phyloP scores from a whole-genome alignment of 2,113 vertebrate genomes.

The Typhlomys cinereus region DNA sequence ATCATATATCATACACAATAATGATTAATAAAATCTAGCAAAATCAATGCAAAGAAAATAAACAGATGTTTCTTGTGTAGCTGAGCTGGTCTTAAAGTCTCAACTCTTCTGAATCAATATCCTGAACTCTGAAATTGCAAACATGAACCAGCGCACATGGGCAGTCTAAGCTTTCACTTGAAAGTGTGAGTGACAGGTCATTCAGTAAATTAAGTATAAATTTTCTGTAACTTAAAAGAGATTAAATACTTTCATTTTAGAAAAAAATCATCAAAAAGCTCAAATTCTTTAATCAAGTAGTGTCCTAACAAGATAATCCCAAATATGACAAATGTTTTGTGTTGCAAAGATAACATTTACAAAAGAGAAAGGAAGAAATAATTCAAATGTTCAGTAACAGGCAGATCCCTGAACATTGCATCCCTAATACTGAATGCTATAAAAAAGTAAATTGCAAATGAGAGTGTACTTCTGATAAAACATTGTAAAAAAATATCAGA shows the following conservation, averaged over 20 bases:
- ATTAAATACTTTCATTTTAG: neutral
- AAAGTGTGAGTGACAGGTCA: neutral
- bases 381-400: neutral
- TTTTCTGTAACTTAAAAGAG: neutral
- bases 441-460: neutral
- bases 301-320: conserved; percentile 1
- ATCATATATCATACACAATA: too few species aligned
- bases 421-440: conserved; percentile 2
- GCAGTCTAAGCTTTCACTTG: neutral
- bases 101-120: neutral
- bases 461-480: neutral
- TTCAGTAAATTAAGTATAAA: neutral
- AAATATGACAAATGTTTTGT: neutral
- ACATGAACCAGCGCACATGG: neutral
- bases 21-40: too few species aligned
- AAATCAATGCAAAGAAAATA: too few species aligned
- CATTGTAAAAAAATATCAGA: neutral
- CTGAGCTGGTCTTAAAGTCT: neutral
- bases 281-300: neutral
- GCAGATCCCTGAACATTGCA: neutral
- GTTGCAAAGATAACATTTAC: neutral
- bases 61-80: neutral
- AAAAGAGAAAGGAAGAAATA: conserved; percentile 26
- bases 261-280: neutral
- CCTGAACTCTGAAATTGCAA: neutral